Percentiles rank a stretch among this genome's conserved stretches.
Conservation (phyloP, 2,797 vertebrate genomes). For the Meda fulgida region DNA sequence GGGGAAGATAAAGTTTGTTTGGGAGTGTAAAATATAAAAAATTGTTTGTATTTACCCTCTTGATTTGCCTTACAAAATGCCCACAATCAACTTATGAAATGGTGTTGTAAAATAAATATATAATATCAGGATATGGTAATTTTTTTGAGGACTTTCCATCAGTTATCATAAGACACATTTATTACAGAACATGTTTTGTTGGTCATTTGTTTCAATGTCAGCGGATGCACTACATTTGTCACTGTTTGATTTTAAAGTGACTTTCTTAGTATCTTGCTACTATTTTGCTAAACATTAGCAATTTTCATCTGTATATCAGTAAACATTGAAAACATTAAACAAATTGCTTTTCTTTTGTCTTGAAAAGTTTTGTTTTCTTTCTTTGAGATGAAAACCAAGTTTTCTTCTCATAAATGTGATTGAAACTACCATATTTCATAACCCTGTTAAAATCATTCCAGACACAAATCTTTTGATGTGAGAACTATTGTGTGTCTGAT, state of each 20-base stretch:
- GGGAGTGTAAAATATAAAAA: neutral
- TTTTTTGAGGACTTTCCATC: neutral
- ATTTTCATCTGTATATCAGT: neutral
- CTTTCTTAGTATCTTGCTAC: neutral
- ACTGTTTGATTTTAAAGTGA: neutral
- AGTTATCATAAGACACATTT: neutral
- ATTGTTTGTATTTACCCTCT: constrained; percentile 1
- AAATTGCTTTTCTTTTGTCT: neutral
- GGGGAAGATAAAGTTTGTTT: constrained; percentile 7
- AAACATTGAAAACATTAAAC: neutral
- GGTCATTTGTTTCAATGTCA: neutral
- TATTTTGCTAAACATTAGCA: neutral
- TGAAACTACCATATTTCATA: neutral
- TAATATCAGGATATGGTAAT: neutral
- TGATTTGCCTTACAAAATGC: constrained; percentile 39
- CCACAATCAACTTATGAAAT: constrained; percentile 16
- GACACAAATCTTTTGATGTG: neutral
- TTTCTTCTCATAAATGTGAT: neutral
- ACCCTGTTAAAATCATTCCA: neutral
- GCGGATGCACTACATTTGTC: neutral
- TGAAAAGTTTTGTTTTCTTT: neutral
- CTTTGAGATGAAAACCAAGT: too few relatives aligned
- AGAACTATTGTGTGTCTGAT: neutral
- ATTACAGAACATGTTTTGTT: neutral
- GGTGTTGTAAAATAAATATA: constrained; percentile 4